Conservation (phyloP, 1,140 invertebrate species). For the Drosophila nikananu region DNA sequence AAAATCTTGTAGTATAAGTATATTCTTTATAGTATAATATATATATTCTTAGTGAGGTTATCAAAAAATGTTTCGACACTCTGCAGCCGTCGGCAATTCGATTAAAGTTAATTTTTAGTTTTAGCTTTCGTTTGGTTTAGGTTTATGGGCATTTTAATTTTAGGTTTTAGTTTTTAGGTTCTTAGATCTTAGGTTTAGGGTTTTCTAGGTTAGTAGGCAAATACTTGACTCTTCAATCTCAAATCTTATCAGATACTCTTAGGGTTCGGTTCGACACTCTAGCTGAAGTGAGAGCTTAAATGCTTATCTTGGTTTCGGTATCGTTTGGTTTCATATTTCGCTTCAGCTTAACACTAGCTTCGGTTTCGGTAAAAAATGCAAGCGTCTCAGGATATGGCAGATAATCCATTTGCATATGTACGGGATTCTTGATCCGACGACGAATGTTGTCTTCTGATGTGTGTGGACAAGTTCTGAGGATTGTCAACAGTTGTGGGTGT, state of each 20-base stretch:
- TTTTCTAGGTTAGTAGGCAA: conserved; percentile 31
- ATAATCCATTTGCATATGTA: conserved; percentile 76
- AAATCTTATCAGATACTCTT: conserved; percentile 33
- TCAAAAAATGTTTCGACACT: conserved; percentile 50
- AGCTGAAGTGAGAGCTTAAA: conserved; percentile 49
- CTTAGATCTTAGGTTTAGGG: not conserved
- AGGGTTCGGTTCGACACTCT: conserved; percentile 26
- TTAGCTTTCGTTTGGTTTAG: not conserved
- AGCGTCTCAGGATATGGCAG: conserved; percentile 79
- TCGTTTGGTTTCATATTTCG: conserved; percentile 23
- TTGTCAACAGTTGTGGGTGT: conserved; percentile 70
- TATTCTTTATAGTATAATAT: conserved; percentile 22
- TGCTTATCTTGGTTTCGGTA: conserved; percentile 46
- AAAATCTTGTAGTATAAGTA: conserved; percentile 61
- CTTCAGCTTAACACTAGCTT: conserved; percentile 11
- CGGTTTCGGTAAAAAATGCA: conserved; percentile 69
- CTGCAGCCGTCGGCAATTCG: conserved; percentile 30
- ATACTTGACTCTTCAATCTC: conserved; percentile 21
- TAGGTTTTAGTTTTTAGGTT: too few species aligned
- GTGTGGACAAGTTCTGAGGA: conserved; percentile 53
- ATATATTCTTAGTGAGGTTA: conserved; percentile 60
- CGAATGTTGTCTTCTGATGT: conserved; percentile 25
- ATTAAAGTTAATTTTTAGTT: conserved; percentile 27
- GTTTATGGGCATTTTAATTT: not conserved
- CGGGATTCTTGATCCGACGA: conserved; percentile 41